Evolutionary conservation across 2,113 vertebrate genomes (phyloP).

Genomic region (Camelus dromedarius): DNA sequence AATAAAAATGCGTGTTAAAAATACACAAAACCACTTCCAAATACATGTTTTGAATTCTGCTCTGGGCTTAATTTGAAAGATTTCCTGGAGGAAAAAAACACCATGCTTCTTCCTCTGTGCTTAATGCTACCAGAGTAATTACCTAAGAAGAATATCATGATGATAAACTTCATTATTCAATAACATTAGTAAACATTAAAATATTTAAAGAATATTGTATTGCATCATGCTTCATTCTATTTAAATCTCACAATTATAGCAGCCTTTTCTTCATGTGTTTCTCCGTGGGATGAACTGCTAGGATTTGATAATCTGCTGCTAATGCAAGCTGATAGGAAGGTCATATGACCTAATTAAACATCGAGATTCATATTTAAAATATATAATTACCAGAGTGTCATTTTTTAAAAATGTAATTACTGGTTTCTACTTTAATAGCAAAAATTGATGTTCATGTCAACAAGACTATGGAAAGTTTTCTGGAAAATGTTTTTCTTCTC

Average conservation of each 20-base stretch:
- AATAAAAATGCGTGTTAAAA: neutral
- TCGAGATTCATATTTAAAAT: conserved; percentile 69
- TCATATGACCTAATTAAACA: conserved; percentile 74
- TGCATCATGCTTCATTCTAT: conserved; percentile 67
- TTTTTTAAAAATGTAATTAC: conserved; percentile 68
- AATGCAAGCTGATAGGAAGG: conserved; percentile 62
- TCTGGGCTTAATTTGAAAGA: conserved; percentile 53
- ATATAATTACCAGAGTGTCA: conserved; percentile 12
- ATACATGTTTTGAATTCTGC: conserved; percentile 40
- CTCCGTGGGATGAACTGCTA: conserved; percentile 68
- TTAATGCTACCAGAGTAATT: conserved; percentile 68
- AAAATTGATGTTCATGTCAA: conserved; percentile 58
- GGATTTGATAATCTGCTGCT: conserved; percentile 61
- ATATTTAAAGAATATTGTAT: conserved; percentile 77
- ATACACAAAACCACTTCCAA: conserved; percentile 25
- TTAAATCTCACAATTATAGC: conserved; percentile 76
- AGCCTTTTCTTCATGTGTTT: conserved; percentile 68
- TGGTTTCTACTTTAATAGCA: conserved; percentile 64
- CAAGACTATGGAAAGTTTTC: conserved; percentile 24
- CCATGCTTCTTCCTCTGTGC: neutral
- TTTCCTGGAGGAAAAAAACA: conserved; percentile 45
- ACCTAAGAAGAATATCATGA: conserved; percentile 76
- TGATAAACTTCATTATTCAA: conserved; percentile 78
- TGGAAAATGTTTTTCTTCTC: conserved; percentile 24
- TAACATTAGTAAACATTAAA: conserved; percentile 80